A percentile compares a stretch with the other conserved stretches of the same genome.
phyloP scores from a whole-genome alignment of 2,113 vertebrate genomes.

The Azemiops feae region DNA sequence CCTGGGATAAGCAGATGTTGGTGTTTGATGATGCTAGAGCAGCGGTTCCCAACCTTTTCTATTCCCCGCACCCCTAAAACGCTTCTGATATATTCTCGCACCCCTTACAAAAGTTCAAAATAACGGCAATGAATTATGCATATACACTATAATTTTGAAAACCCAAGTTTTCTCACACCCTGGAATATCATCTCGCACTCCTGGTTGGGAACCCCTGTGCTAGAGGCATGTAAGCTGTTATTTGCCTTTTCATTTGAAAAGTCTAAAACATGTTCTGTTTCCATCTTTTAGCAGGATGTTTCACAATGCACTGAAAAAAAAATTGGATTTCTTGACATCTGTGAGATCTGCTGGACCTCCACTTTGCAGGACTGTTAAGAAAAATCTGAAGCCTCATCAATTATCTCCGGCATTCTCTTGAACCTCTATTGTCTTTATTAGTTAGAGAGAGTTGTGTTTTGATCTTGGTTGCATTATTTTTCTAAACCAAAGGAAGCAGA shows the following conservation, averaged over 20 bases:
- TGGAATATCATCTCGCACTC: too few relatives aligned
- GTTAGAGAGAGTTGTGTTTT: not conserved
- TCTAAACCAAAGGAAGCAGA: not conserved
- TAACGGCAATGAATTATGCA: too few relatives aligned
- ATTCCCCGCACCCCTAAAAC: too few relatives aligned
- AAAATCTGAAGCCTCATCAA: not conserved
- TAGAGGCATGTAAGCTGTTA: not conserved
- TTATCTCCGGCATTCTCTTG: not conserved
- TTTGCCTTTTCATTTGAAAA: conserved; percentile 36
- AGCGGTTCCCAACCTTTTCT: too few relatives aligned
- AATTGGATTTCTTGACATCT: not conserved
- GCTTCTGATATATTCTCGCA: too few relatives aligned
- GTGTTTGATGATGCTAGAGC: not conserved
- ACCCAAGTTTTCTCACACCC: too few relatives aligned
- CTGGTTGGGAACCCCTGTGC: too few relatives aligned
- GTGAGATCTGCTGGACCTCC: not conserved
- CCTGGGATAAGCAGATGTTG: not conserved
- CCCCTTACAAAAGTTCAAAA: too few relatives aligned
- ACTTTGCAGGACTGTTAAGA: not conserved
- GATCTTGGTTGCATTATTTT: not conserved
- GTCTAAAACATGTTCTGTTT: conserved; percentile 38
- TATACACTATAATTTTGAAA: too few relatives aligned
- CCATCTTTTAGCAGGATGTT: conserved; percentile 45
- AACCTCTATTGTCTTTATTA: not conserved
- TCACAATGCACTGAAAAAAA: conserved; percentile 41